Evolutionary conservation across 2,113 vertebrate genomes (phyloP).

Genomic region (Sula dactylatra): DNA sequence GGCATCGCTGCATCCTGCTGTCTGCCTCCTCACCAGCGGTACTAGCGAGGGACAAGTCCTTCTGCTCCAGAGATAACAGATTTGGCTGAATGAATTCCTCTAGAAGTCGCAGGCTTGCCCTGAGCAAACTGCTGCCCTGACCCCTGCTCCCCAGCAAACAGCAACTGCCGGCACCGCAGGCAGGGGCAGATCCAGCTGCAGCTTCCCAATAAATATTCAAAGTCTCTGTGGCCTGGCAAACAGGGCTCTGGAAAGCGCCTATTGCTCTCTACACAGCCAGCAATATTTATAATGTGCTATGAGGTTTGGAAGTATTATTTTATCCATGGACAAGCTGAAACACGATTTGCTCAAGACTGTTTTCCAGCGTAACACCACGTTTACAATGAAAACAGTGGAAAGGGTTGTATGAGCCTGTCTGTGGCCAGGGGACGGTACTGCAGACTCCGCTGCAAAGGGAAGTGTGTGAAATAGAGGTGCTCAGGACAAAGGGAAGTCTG

Average conservation of each 20-base stretch:
- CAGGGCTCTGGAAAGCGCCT: background rate
- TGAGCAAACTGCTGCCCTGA: background rate
- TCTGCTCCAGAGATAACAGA: background rate
- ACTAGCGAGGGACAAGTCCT: background rate
- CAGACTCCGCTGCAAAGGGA: background rate
- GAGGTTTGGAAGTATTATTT: background rate
- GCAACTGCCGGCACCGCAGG: background rate
- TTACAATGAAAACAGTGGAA: background rate
- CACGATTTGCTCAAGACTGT: background rate
- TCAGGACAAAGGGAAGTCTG: constrained; percentile 13
- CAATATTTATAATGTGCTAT: background rate
- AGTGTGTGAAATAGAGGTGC: background rate
- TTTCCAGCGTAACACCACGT: background rate
- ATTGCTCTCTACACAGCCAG: background rate
- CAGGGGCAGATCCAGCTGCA: background rate
- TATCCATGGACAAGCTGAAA: background rate
- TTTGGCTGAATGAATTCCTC: background rate
- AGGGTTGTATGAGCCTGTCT: background rate
- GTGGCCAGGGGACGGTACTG: background rate
- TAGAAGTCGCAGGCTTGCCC: background rate
- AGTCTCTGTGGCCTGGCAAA: background rate
- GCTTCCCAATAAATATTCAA: background rate
- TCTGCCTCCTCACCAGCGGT: background rate
- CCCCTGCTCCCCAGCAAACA: background rate
- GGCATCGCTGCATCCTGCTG: background rate